Evolutionary conservation across 1,140 invertebrate species (phyloP).

Genomic region (Eufriesea mexicana): DNA sequence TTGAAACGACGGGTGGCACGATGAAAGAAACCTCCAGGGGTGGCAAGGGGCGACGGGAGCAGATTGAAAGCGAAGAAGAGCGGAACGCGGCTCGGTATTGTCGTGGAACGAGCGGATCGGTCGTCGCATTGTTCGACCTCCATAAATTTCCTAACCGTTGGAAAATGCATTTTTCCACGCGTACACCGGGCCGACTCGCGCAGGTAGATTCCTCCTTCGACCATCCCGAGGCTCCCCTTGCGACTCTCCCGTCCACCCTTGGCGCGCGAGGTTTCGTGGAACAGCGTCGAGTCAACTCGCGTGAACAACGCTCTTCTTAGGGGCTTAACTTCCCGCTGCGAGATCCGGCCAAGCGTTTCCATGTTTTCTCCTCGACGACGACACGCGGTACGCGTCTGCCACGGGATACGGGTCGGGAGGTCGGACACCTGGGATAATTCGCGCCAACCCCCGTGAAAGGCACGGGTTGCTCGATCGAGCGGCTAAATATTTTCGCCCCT

Average conservation of each 20-base stretch:
- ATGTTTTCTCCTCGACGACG: conserved; percentile 1
- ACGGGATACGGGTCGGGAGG: conserved; percentile 14
- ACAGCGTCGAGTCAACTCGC: background rate
- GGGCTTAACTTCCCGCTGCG: conserved; percentile 55
- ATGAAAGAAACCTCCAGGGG: conserved; percentile 51
- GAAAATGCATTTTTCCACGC: conserved; percentile 74
- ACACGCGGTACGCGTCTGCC: conserved; percentile 5
- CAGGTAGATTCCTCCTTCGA: conserved; percentile 59
- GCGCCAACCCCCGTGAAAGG: conserved; percentile 1
- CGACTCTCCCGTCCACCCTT: background rate
- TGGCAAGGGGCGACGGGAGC: background rate
- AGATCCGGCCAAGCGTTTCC: conserved; percentile 41
- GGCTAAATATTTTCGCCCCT: conserved; percentile 27
- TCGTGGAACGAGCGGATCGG: conserved; percentile 54
- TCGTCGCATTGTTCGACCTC: conserved; percentile 68
- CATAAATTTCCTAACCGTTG: conserved; percentile 75
- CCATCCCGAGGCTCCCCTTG: conserved; percentile 10
- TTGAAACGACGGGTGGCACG: conserved; percentile 57
- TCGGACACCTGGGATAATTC: conserved; percentile 30
- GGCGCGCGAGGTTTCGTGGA: background rate
- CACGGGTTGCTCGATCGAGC: conserved; percentile 4
- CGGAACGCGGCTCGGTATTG: conserved; percentile 52
- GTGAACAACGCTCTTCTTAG: background rate
- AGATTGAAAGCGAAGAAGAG: conserved; percentile 41
- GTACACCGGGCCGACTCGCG: conserved; percentile 55